Evolutionary conservation across 1,140 invertebrate species (phyloP).

Genomic region (Colletes latitarsis): DNA sequence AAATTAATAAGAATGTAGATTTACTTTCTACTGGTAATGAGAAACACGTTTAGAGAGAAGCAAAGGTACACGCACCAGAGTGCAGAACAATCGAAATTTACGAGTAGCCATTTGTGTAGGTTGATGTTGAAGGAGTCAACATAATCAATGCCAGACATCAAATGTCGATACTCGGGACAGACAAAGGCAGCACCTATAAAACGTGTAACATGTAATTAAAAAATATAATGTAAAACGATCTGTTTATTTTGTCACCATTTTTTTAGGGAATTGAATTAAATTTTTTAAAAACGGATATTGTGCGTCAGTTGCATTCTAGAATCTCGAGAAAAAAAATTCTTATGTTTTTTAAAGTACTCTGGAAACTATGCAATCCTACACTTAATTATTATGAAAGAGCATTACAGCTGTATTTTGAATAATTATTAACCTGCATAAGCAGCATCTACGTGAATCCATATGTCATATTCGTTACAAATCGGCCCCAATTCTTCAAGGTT

Average conservation of each 20-base stretch:
- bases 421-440: slow-evolving; percentile 87
- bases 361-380: too few species aligned
- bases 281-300: too few species aligned
- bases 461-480: slow-evolving; percentile 87
- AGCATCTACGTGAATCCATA: slow-evolving; percentile 95
- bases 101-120: slow-evolving; percentile 95
- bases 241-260: too few species aligned
- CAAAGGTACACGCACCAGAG: slow-evolving; percentile 84
- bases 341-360: too few species aligned
- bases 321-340: too few species aligned
- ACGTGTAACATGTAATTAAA: slow-evolving; percentile 16
- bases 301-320: too few species aligned
- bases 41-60: neutral
- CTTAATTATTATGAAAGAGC: too few species aligned
- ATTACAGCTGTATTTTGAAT: too few species aligned
- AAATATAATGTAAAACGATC: neutral
- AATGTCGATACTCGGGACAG: slow-evolving; percentile 92
- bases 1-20: slow-evolving; percentile 23
- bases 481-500: slow-evolving; percentile 90
- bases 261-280: too few species aligned
- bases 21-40: neutral
- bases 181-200: slow-evolving; percentile 89
- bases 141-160: slow-evolving; percentile 90
- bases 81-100: slow-evolving; percentile 95
- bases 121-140: slow-evolving; percentile 95